Base-by-base conservation (phyloP, 2,888 invertebrate species). In the Sussaba pulchella region DNA sequence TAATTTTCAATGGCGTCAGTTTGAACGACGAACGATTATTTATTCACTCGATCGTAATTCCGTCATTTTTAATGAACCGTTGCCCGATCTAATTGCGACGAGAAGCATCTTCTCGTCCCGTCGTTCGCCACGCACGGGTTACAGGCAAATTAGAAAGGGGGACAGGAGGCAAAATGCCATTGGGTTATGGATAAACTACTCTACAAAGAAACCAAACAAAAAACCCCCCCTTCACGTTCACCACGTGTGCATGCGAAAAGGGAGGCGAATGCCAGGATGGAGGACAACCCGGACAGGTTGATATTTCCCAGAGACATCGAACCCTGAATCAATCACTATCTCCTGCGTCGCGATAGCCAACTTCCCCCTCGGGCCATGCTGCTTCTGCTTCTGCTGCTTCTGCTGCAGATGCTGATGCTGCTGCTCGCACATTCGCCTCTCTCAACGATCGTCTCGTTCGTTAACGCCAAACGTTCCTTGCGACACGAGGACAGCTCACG, bases 241-340 rank as follows among this genome's bases (percentile, higher is more conserved):
- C 54, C 43, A 14, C 24, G 43, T 10, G 12, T 24, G 66, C 26
- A 1, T 31, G 31, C 31, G 10, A 52, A 59, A 31, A 14, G 52
- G 36, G 52, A 59, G 31, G 41, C 36, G n/a, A 66, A 43, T 52
- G 47, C 21, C 41, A 21, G 19, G 12, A 54, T 36, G 31, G 36
- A 54, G 52, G 31, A 71, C 66, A 26, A 59, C 41, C 50, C n/a
- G n/a, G 63, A 75, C 71, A 67, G 71, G 50, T 67, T 75, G 79
- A 80, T 80, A 64, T 76, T 63, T 80, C 71, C 54, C 76, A 41
- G 54, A 76, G 80, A 76, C 80, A 76, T 69, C 72, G 72, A 72
- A 76, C 45, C 72, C 74, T 78, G 78, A 78, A 81, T 81, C 81
- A 81, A 81, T 81, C 81, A 73, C 69, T 26, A 73, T 64, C 47